Conservation (phyloP, 1,140 invertebrate genomes). For the Drosophila takahashii region DNA sequence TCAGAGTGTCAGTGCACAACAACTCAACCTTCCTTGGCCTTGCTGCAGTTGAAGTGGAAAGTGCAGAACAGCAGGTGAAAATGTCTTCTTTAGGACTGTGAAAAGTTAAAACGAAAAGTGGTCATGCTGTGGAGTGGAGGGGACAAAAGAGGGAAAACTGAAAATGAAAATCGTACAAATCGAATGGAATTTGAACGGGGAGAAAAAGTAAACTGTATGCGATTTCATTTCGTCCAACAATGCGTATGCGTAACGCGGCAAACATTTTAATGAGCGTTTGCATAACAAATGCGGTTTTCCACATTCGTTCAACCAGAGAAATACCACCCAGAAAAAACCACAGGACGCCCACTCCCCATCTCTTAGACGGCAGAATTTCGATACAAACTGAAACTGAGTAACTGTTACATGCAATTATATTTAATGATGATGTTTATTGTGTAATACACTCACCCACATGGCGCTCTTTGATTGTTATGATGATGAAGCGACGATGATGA, state of each 20-base stretch:
- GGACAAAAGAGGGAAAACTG: slow-evolving; percentile 5
- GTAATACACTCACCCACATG: slow-evolving; percentile 38
- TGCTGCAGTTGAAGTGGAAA: slow-evolving; percentile 17
- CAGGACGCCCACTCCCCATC: slow-evolving; percentile 18
- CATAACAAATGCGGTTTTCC: slow-evolving; percentile 77
- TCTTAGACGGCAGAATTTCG: slow-evolving; percentile 33
- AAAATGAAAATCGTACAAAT: slow-evolving; percentile 23
- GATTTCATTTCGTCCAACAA: slow-evolving; percentile 58
- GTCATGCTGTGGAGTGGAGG: slow-evolving; percentile 20
- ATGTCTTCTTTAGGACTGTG: slow-evolving; percentile 14
- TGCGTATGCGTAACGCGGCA: slow-evolving; percentile 71
- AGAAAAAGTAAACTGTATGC: background rate
- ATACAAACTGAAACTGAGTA: slow-evolving; percentile 56
- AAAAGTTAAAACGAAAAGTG: slow-evolving; percentile 21
- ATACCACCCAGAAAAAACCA: slow-evolving; percentile 16
- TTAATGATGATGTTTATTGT: slow-evolving; percentile 81
- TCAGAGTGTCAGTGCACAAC: slow-evolving; percentile 47
- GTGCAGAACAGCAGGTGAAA: slow-evolving; percentile 25
- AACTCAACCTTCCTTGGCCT: slow-evolving; percentile 37
- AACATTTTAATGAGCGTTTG: slow-evolving; percentile 79
- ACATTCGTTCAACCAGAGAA: slow-evolving; percentile 29
- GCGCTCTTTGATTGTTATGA: slow-evolving; percentile 24
- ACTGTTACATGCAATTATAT: slow-evolving; percentile 81
- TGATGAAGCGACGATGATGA: slow-evolving; percentile 31
- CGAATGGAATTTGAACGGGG: slow-evolving; percentile 5